Conservation (phyloP, 2,888 invertebrate genomes). For the Fragum whitleyi region DNA sequence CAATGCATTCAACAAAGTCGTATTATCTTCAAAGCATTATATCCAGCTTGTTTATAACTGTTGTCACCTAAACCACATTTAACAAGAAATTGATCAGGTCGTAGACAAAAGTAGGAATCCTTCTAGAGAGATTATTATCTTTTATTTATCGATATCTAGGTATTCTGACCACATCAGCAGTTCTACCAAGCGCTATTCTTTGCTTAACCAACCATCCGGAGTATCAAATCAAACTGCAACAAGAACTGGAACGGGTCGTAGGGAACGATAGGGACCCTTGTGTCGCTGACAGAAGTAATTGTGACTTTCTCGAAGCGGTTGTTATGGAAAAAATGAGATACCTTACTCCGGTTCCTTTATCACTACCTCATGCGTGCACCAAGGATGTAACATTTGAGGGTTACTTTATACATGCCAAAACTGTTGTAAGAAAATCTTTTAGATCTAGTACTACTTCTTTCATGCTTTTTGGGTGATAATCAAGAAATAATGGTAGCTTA, state of each 20-base stretch:
- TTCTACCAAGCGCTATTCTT: conserved; percentile 9
- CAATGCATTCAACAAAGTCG: no score
- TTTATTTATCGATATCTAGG: neutral
- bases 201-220: conserved; percentile 1
- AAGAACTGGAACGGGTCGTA: conserved; percentile 7
- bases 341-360: neutral
- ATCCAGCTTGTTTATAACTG: no score
- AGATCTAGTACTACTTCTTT: no score
- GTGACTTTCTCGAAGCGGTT: conserved; percentile 11
- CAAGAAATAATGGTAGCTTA: no score
- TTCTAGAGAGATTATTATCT: no score
- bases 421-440: conserved; percentile 6
- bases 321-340: conserved; percentile 8
- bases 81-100: no score
- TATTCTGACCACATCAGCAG: neutral
- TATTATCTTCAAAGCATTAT: no score
- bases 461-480: no score
- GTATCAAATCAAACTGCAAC: conserved; percentile 1
- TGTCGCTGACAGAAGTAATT: neutral
- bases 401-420: neutral
- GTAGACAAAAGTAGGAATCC: no score
- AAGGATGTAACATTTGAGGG: conserved; percentile 9
- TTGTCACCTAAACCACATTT: no score
- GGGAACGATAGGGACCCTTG: neutral
- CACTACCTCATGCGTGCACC: neutral